Percentiles rank a stretch among this genome's conserved stretches.
Evolutionary conservation across 2,113 vertebrate species (phyloP).

Genomic region (Nicator chloris): DNA sequence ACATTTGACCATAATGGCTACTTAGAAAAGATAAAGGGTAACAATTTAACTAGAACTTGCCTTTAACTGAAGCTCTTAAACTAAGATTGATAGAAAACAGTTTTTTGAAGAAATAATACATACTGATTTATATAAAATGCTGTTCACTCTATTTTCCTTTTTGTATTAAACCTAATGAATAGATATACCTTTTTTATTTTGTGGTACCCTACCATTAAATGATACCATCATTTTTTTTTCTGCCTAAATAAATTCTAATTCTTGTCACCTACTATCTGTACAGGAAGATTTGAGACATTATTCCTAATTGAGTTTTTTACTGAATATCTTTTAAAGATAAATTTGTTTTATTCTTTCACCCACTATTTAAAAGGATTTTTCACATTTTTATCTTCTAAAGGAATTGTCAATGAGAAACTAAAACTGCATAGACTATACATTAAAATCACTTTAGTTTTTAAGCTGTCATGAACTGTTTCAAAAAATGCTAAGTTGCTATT

Average conservation of each 20-base stretch:
- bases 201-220: slow-evolving; percentile 80
- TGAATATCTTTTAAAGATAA: slow-evolving; percentile 85
- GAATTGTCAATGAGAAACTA: slow-evolving; percentile 86
- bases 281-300: slow-evolving; percentile 78
- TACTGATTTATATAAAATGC: slow-evolving; percentile 74
- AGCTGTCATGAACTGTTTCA: slow-evolving; percentile 88
- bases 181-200: slow-evolving; percentile 77
- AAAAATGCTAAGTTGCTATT: slow-evolving; percentile 87
- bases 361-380: slow-evolving; percentile 88
- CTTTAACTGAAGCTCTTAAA: slow-evolving; percentile 67
- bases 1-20: slow-evolving; percentile 19
- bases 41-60: slow-evolving; percentile 51
- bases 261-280: slow-evolving; percentile 76
- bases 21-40: slow-evolving; percentile 57
- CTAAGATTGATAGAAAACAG: slow-evolving; percentile 72
- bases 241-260: slow-evolving; percentile 81
- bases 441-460: slow-evolving; percentile 91
- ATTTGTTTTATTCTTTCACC: slow-evolving; percentile 88
- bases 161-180: slow-evolving; percentile 78
- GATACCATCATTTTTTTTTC: slow-evolving; percentile 72
- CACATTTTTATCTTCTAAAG: slow-evolving; percentile 86
- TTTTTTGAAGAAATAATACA: slow-evolving; percentile 71
- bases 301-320: slow-evolving; percentile 85
- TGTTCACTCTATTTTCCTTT: slow-evolving; percentile 72
- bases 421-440: slow-evolving; percentile 86